These are phyloP conservation scores for Bombus sylvicola DNA, from an alignment of 1,140 invertebrate genomes.

Conservation along the genomic window DNA sequence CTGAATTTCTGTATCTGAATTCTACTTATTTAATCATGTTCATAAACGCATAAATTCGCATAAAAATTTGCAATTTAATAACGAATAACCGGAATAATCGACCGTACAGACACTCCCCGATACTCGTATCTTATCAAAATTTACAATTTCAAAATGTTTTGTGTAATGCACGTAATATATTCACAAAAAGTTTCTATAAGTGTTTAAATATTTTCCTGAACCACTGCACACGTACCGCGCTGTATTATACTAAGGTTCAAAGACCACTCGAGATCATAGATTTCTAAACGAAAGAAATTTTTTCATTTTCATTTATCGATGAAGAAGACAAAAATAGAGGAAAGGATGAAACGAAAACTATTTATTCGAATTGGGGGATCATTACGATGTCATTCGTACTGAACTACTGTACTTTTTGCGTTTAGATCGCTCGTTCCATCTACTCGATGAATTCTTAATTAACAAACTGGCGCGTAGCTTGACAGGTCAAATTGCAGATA, in stretches of 20 bases:
- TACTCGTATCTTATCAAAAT: too few relatives aligned
- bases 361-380: not conserved
- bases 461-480: not conserved
- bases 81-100: too few relatives aligned
- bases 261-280: not conserved
- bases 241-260: not conserved
- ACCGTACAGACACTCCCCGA: too few relatives aligned
- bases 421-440: conserved; percentile 1
- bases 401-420: not conserved
- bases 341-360: not conserved
- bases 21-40: too few relatives aligned
- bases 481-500: too few relatives aligned
- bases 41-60: too few relatives aligned
- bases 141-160: not conserved
- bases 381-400: not conserved
- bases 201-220: not conserved
- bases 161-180: not conserved
- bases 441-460: conserved; percentile 10
- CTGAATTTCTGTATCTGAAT: too few relatives aligned
- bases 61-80: too few relatives aligned
- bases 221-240: too few relatives aligned
- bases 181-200: not conserved
- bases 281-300: not conserved
- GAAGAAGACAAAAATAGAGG: too few relatives aligned
- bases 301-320: too few relatives aligned